These are phyloP conservation scores for Montipora capricornis DNA, from an alignment of 64 coral and sea anemone genomes.

Conservation along the genomic window DNA sequence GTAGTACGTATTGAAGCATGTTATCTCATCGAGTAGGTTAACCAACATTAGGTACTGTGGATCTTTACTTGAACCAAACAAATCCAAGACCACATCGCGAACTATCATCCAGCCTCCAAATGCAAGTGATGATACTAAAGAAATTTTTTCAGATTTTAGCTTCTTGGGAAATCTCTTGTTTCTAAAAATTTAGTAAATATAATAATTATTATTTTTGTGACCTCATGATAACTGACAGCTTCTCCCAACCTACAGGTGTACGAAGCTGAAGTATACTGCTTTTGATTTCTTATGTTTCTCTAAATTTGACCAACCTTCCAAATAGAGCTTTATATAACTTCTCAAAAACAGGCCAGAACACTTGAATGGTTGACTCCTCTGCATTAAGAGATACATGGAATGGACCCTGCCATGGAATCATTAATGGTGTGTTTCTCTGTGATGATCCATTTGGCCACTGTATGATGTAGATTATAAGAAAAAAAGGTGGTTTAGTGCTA, in stretches of 20 bases:
- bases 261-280: too few species aligned
- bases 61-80: constrained; percentile 52
- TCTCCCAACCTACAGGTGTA: too few species aligned
- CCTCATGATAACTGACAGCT: too few species aligned
- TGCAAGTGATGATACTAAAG: constrained; percentile 32
- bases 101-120: constrained; percentile 49
- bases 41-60: constrained; percentile 24
- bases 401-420: too few species aligned
- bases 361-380: constrained; percentile 22
- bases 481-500: too few species aligned
- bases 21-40: neutral
- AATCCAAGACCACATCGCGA: constrained; percentile 23
- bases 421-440: too few species aligned
- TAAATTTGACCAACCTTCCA: too few species aligned
- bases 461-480: too few species aligned
- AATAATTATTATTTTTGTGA: neutral
- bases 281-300: too few species aligned
- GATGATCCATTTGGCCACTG: too few species aligned
- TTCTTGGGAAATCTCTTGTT: neutral
- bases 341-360: constrained; percentile 48
- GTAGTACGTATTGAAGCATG: constrained; percentile 2
- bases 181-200: constrained; percentile 4
- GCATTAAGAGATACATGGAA: neutral
- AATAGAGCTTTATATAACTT: neutral
- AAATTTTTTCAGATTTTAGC: constrained; percentile 41